Conservation (phyloP, 2,888 invertebrate genomes). For the Eilema griseolum region DNA sequence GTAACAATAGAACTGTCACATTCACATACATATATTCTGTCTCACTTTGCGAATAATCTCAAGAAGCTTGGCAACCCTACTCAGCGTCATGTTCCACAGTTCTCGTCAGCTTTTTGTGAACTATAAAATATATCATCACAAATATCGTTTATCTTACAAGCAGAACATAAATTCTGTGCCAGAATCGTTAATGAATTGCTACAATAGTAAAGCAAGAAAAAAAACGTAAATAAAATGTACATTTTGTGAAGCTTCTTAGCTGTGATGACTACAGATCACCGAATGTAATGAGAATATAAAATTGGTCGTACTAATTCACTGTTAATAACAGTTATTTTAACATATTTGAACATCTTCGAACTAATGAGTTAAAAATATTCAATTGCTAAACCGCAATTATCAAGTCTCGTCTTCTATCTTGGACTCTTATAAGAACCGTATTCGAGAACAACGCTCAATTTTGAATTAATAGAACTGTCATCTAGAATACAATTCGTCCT, state of each 20-base stretch:
- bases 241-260: background rate
- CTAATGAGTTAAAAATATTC: background rate
- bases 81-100: background rate
- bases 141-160: background rate
- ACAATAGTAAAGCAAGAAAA: background rate
- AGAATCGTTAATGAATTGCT: conserved; percentile 1
- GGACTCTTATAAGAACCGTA: too few species aligned
- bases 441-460: too few species aligned
- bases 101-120: background rate
- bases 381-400: background rate
- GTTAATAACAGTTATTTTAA: background rate
- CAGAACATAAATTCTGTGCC: background rate
- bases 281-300: background rate
- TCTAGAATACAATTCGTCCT: too few species aligned
- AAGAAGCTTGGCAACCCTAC: background rate
- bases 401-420: too few species aligned
- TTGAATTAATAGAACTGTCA: too few species aligned
- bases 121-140: background rate
- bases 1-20: background rate
- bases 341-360: background rate
- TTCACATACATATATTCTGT: background rate
- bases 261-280: background rate
- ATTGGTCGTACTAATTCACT: background rate
- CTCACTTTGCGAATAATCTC: background rate
- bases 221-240: background rate